Evolutionary conservation across 2,113 vertebrate species (phyloP).

Genomic region (Microcebus jonahi): DNA sequence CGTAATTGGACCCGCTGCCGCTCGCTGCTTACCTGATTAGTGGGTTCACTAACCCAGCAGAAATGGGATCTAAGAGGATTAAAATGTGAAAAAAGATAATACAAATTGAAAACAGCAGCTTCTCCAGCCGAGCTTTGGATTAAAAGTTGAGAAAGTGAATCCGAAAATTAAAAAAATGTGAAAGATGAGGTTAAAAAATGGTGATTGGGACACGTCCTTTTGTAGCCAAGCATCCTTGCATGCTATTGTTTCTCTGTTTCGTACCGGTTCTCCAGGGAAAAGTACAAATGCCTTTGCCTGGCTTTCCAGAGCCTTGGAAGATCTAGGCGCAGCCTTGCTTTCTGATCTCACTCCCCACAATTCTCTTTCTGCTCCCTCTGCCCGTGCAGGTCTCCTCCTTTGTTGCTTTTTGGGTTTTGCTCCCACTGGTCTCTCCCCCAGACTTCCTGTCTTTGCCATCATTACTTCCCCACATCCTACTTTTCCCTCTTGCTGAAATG

Average conservation of each 20-base stretch:
- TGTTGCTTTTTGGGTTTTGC: not conserved
- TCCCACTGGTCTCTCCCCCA: not conserved
- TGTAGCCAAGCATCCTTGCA: not conserved
- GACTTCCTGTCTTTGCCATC: not conserved
- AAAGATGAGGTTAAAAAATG: not conserved
- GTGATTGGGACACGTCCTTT: not conserved
- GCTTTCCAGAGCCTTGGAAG: not conserved
- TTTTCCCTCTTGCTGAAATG: not conserved
- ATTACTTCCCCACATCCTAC: too few relatives aligned
- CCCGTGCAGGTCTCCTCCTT: not conserved
- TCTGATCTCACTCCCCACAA: not conserved
- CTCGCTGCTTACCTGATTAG: slow-evolving; percentile 77
- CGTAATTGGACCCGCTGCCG: slow-evolving; percentile 64
- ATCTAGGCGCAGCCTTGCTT: not conserved
- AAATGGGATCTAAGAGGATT: slow-evolving; percentile 80
- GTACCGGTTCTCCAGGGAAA: not conserved
- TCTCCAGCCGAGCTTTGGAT: slow-evolving; percentile 69
- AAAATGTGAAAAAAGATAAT: slow-evolving; percentile 71
- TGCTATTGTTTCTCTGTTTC: not conserved
- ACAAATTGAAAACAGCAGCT: slow-evolving; percentile 78
- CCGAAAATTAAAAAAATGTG: slow-evolving; percentile 54
- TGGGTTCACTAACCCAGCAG: slow-evolving; percentile 77
- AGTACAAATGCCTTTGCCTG: not conserved
- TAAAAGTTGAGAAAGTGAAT: slow-evolving; percentile 76
- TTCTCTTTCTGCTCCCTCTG: not conserved